A percentile compares a stretch with the other conserved stretches of the same genome.
These are phyloP conservation scores for Microchirus variegatus DNA, from an alignment of 2,797 vertebrate species.

Conservation along the genomic window DNA sequence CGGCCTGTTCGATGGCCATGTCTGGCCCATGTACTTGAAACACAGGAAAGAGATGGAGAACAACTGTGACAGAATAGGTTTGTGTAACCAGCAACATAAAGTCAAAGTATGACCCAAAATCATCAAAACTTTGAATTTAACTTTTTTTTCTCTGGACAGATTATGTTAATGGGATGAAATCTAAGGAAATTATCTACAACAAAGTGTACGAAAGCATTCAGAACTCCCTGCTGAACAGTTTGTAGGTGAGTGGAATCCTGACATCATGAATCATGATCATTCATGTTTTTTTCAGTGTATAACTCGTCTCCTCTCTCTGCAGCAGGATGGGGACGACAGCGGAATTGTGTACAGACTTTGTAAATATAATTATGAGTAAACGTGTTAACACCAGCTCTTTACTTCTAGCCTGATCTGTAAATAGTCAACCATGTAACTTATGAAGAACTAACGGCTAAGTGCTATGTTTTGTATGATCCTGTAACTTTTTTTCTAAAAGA, in stretches of 20 bases:
- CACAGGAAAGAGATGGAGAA: slow-evolving; percentile 91
- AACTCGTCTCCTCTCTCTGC: slow-evolving; percentile 40
- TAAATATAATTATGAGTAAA: slow-evolving; percentile 81
- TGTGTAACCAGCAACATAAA: slow-evolving; percentile 17
- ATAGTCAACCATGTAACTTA: slow-evolving; percentile 76
- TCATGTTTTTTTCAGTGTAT: background rate
- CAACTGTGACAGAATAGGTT: slow-evolving; percentile 82
- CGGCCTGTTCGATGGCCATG: slow-evolving; percentile 92
- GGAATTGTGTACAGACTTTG: slow-evolving; percentile 84
- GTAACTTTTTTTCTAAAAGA: slow-evolving; percentile 66
- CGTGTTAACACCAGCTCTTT: slow-evolving; percentile 50
- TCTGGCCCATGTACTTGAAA: slow-evolving; percentile 96
- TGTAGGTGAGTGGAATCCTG: slow-evolving; percentile 72
- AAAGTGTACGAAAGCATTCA: slow-evolving; percentile 86
- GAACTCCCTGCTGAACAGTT: slow-evolving; percentile 86
- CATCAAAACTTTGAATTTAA: background rate
- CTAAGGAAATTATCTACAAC: slow-evolving; percentile 85
- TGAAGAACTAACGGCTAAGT: slow-evolving; percentile 60
- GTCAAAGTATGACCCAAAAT: background rate
- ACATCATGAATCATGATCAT: background rate
- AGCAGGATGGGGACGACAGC: slow-evolving; percentile 55
- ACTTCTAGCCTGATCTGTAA: slow-evolving; percentile 75
- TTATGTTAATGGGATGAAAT: slow-evolving; percentile 86
- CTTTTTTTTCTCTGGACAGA: slow-evolving; percentile 71
- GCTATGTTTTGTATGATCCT: slow-evolving; percentile 73